Evolutionary conservation across 2,888 invertebrate genomes (phyloP), one percentile per base, ranked within the genome.

Genomic region (Polia nebulosa): DNA sequence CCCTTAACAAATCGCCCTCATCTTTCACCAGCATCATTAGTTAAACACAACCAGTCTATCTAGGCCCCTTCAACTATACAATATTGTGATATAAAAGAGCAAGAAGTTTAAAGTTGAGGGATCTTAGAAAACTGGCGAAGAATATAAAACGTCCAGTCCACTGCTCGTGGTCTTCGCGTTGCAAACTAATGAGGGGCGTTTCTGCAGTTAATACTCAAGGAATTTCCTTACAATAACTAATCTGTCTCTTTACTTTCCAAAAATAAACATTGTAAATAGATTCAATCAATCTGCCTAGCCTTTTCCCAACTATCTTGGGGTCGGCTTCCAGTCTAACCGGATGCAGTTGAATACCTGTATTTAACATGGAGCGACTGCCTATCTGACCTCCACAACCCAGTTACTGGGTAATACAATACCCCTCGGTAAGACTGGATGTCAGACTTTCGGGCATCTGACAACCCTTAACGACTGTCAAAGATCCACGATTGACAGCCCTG

Each of bases 21-120:
- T 91, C 88, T 89, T 89, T 92, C 89, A 89, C 87, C 75, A 83
- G 76, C 88, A 84, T 90, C 89, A 90, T 91, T 91, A 91, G 88
- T 90, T 88, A 86, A 82, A 83, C 82, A 78, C 70, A 78, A 76
- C 91, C 89, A 88, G 41, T 83, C 65, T 75, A 69, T 44, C 32
- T 9, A 70, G 86, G 85, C 75, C 63, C 76, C 41, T 22, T 32
- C 56, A 53, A 67, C 74, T 44, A 20, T 53, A 56, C 51, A 60
- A 49, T 25, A 45, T 39, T 49, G 41, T 27, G 51, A 76, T 56
- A 56, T 34, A 55, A 58, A 60, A 62, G 77, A 71, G 62, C 45
- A 69, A 59, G 74, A 77, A 80, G 59, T 72, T 80, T 64, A 52
- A 70, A 75, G 32, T 71, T 36, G 49, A 80, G 68, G 65, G 84